Evolutionary conservation across 2,888 invertebrate species (phyloP), one percentile per base, ranked within the genome.

Genomic region (Sinhomidia bicolor): DNA sequence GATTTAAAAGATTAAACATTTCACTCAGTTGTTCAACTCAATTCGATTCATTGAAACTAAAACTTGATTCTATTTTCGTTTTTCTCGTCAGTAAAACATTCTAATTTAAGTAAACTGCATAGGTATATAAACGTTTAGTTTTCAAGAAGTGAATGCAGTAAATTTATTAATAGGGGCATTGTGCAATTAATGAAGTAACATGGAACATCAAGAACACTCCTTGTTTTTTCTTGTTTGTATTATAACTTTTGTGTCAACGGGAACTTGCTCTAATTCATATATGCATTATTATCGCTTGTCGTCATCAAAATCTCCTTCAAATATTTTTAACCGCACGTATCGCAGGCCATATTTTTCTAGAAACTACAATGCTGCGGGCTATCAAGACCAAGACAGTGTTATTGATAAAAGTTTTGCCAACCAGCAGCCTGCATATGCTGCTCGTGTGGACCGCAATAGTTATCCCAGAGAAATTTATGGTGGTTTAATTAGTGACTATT

Each of bases 401-500:
- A 12, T 17, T 9, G 36, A 17, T 68, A 14, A 10, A 32, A 32
- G 20, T 65, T 17, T 14, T 57, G 57, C 0, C 5, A 23, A 17
- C 44, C 71, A 71, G 36, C 36, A 71, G n/a, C n/a, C n/a, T 44
- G 23, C 36, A 1, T 0, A 10, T 12, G 32, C n/a, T 29, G 12
- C 12, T 68, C n/a, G 1, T 44, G 71, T 1, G 0, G 57, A 78
- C 57, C 57, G 17, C 57, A 54, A 60, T 14, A 12, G 20, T 23
- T 41, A 41, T 76, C 17, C 29, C 14, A 26, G 7, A 29, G 76
- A 17, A 29, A n/a, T 51, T 32, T 29, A 26, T 51, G n/a, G 26
- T 74, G 47, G 47, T 47, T 54, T 54, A 54, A 29, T 76, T 14
- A 41, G 36, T 12, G 60, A 14, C 41, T 60, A 36, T 79, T 79